Evolutionary conservation across 2,113 vertebrate species (phyloP).

Genomic region (Stercorarius parasiticus): DNA sequence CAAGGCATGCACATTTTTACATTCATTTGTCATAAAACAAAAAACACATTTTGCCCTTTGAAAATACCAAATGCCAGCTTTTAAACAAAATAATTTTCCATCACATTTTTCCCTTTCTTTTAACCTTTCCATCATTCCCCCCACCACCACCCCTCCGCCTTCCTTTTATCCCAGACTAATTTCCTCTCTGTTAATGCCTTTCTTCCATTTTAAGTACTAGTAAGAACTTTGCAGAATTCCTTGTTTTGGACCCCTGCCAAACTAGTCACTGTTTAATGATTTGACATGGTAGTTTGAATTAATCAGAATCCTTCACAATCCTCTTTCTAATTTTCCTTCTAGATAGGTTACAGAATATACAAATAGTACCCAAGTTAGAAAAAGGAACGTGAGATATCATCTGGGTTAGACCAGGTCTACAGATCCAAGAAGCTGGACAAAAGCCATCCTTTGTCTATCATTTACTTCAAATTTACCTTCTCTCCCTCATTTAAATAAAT

Average conservation of each 20-base stretch:
- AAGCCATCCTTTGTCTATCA: background rate
- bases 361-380: constrained; percentile 7
- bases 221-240: constrained; percentile 35
- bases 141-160: background rate
- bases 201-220: background rate
- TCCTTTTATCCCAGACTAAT: constrained; percentile 29
- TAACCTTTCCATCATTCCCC: constrained; percentile 37
- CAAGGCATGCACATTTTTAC: constrained; percentile 70
- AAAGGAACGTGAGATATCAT: background rate
- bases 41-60: constrained; percentile 73
- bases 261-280: constrained; percentile 36
- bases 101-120: constrained; percentile 46
- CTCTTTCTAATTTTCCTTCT: background rate
- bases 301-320: constrained; percentile 30
- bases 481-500: background rate
- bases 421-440: background rate
- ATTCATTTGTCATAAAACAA: constrained; percentile 74
- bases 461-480: background rate
- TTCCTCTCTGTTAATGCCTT: constrained; percentile 7
- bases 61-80: constrained; percentile 68
- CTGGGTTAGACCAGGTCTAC: background rate
- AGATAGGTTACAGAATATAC: background rate
- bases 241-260: constrained; percentile 38
- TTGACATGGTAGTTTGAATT: constrained; percentile 22
- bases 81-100: constrained; percentile 67